Percentiles rank a stretch among this genome's conserved stretches.
phyloP scores from a whole-genome alignment of 1,140 invertebrate genomes.

The Brachionus manjavacas region DNA sequence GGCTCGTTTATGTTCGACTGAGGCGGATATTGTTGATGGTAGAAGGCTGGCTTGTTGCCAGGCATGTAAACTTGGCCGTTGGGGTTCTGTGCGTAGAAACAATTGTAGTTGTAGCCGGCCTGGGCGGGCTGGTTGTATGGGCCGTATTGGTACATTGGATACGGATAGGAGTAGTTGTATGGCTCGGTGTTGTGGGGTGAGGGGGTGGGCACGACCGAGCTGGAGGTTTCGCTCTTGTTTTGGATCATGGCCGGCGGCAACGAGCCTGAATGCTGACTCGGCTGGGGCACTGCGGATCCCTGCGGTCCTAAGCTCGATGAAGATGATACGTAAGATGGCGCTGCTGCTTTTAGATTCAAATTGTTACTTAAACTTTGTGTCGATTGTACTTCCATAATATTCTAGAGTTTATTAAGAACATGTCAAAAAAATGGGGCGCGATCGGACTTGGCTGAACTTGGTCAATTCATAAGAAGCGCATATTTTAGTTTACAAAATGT shows the following conservation, averaged over 20 bases:
- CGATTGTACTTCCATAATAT: slow-evolving; percentile 36
- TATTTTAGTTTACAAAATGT: not conserved
- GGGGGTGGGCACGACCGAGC: not conserved
- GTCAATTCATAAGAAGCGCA: slow-evolving; percentile 14
- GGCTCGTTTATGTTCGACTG: not conserved
- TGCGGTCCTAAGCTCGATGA: not conserved
- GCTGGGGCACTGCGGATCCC: not conserved
- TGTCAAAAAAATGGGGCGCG: not conserved
- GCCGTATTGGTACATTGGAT: slow-evolving; percentile 2
- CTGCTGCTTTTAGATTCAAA: not conserved
- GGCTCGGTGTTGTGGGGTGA: not conserved
- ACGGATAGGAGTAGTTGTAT: not conserved
- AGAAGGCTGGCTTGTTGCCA: not conserved
- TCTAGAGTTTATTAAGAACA: slow-evolving; percentile 25
- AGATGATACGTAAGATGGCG: slow-evolving; percentile 26
- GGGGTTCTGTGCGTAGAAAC: not conserved
- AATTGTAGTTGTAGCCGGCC: not conserved
- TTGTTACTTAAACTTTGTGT: slow-evolving; percentile 25
- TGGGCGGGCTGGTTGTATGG: not conserved
- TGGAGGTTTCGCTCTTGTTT: not conserved
- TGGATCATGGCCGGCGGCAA: not conserved
- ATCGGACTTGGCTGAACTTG: not conserved
- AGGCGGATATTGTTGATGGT: not conserved
- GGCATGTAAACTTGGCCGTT: not conserved
- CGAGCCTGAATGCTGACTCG: not conserved